A percentile compares a stretch with the other conserved stretches of the same genome.
Evolutionary conservation across 2,888 invertebrate species (phyloP).

Genomic region (Troglohyphantes excavatus): DNA sequence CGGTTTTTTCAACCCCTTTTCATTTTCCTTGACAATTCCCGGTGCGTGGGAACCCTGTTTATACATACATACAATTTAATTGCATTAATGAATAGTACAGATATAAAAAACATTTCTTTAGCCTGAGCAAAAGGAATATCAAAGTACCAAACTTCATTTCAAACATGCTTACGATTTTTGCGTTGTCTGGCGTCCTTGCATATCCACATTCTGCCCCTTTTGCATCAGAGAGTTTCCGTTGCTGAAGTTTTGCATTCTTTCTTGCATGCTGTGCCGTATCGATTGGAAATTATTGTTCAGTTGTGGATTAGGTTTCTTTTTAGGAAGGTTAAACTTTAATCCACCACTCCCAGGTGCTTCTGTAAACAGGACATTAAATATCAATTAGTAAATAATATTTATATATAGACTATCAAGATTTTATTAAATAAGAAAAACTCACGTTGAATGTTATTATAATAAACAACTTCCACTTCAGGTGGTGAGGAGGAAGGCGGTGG

Average conservation of each 20-base stretch:
- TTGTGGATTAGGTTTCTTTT: conserved; percentile 30
- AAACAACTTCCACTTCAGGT: conserved; percentile 79
- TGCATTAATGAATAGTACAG: too few species aligned
- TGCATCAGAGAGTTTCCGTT: background rate
- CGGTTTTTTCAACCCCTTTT: too few species aligned
- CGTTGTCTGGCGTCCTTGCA: conserved; percentile 4
- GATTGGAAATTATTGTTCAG: conserved; percentile 13
- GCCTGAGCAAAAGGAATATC: too few species aligned
- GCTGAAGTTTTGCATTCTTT: conserved; percentile 49
- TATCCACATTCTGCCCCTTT: background rate
- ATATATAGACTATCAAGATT: too few species aligned
- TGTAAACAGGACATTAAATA: background rate
- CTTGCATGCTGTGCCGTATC: conserved; percentile 22
- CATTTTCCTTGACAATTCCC: too few species aligned
- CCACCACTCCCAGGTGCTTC: conserved; percentile 74
- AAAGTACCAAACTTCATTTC: too few species aligned
- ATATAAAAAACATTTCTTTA: too few species aligned
- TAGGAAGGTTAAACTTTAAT: conserved; percentile 71
- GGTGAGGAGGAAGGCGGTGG: conserved; percentile 85
- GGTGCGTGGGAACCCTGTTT: too few species aligned
- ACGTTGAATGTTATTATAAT: conserved; percentile 19
- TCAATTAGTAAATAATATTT: background rate
- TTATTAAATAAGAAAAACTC: conserved; percentile 1
- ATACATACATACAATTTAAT: too few species aligned
- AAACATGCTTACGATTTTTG: conserved; percentile 48